Evolutionary conservation across 2,888 invertebrate species (phyloP).

Genomic region (Achlya flavicornis): DNA sequence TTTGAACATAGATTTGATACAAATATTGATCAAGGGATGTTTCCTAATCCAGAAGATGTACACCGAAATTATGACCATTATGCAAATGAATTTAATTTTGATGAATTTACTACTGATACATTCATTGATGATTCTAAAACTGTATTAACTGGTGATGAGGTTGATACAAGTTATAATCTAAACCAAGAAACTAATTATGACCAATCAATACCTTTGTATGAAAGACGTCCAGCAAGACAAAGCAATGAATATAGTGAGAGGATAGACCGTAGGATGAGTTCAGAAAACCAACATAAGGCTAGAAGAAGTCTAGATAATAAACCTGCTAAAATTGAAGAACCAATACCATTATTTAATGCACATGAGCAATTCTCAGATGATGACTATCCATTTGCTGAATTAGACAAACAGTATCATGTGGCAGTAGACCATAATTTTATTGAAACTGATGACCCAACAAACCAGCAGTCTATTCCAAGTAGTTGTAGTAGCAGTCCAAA

Average conservation of each 20-base stretch:
- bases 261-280: slow-evolving; percentile 30
- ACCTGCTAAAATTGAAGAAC: slow-evolving; percentile 33
- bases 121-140: slow-evolving; percentile 38
- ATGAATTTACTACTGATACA: slow-evolving; percentile 35
- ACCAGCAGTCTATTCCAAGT: slow-evolving; percentile 23
- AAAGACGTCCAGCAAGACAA: slow-evolving; percentile 46
- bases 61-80: slow-evolving; percentile 35
- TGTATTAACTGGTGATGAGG: slow-evolving; percentile 17
- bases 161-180: slow-evolving; percentile 24
- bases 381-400: slow-evolving; percentile 75
- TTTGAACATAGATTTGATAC: slow-evolving; percentile 53
- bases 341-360: slow-evolving; percentile 59
- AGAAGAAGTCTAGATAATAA: slow-evolving; percentile 46
- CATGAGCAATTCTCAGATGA: slow-evolving; percentile 66
- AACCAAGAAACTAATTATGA: slow-evolving; percentile 25
- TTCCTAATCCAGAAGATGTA: slow-evolving; percentile 34
- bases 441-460: slow-evolving; percentile 53
- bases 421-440: slow-evolving; percentile 76
- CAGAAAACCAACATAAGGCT: slow-evolving; percentile 30
- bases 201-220: slow-evolving; percentile 47
- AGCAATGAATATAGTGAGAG: slow-evolving; percentile 32
- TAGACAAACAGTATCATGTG: slow-evolving; percentile 78
- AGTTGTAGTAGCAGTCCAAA: slow-evolving; percentile 28
- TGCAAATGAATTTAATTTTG: slow-evolving; percentile 30
- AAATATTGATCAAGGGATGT: slow-evolving; percentile 34